These are phyloP conservation scores for Pyrrhosoma nymphula DNA, from an alignment of 2,888 invertebrate genomes.

Conservation along the genomic window DNA sequence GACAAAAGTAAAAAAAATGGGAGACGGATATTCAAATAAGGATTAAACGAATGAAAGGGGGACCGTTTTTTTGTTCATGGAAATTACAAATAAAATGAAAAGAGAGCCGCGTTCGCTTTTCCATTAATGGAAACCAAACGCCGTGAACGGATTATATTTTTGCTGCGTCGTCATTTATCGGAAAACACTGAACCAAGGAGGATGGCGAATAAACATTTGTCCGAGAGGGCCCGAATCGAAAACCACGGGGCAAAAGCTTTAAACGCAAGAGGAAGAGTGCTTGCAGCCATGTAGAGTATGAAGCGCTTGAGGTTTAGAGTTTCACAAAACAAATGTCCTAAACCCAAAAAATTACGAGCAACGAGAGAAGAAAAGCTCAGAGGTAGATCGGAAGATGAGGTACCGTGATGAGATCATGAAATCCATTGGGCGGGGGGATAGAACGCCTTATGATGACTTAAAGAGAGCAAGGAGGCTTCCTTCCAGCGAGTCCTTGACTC, in stretches of 20 bases:
- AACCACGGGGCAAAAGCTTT: neutral
- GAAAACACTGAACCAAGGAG: neutral
- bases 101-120: conserved; percentile 16
- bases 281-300: too few species aligned
- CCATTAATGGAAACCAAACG: neutral
- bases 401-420: neutral
- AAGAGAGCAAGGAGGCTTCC: neutral
- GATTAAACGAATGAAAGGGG: conserved; percentile 25
- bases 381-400: neutral
- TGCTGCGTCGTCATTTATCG: neutral
- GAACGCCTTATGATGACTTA: neutral
- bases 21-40: conserved; percentile 2
- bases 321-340: neutral
- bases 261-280: neutral
- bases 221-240: neutral
- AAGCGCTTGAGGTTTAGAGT: neutral
- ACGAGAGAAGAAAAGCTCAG: neutral
- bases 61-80: neutral
- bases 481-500: neutral
- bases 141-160: conserved; percentile 27
- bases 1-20: neutral
- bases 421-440: neutral
- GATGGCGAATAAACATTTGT: neutral
- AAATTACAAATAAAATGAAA: neutral
- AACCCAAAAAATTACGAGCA: neutral